Conservation (phyloP, 1,140 invertebrate genomes). For the Lepidurus packardi region DNA sequence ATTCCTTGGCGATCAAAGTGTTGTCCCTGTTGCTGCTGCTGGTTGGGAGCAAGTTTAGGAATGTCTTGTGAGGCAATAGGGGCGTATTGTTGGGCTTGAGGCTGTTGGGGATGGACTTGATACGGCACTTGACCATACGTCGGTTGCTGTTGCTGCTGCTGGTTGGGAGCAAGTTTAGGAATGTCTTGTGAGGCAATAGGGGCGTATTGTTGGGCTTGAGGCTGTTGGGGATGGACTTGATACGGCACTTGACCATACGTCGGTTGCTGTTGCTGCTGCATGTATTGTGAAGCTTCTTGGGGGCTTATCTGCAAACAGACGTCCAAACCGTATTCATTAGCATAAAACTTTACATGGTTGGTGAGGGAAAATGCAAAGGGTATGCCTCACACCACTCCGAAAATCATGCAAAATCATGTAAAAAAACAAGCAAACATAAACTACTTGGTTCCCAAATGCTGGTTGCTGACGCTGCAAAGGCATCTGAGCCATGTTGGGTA, state of each 20-base stretch:
- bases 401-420: constrained; percentile 19
- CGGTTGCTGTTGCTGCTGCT: constrained; percentile 34
- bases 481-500: constrained; percentile 21
- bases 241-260: constrained; percentile 29
- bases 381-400: constrained; percentile 27
- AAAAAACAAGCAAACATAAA: background rate
- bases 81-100: constrained; percentile 23
- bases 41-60: constrained; percentile 33
- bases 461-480: background rate
- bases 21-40: constrained; percentile 38
- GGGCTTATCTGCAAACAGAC: constrained; percentile 36
- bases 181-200: constrained; percentile 33
- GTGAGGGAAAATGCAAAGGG: constrained; percentile 7
- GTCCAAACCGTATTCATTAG: constrained; percentile 20
- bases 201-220: constrained; percentile 23
- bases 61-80: constrained; percentile 33
- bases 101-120: background rate
- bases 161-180: constrained; percentile 33
- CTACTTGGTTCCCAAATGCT: background rate
- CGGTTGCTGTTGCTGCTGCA: constrained; percentile 32
- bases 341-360: constrained; percentile 20
- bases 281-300: constrained; percentile 30
- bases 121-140: constrained; percentile 29
- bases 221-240: background rate
- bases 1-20: constrained; percentile 35